Evolutionary conservation across 2,888 invertebrate species (phyloP), one percentile per base, ranked within the genome.

Genomic region (Calephelis perditalis): DNA sequence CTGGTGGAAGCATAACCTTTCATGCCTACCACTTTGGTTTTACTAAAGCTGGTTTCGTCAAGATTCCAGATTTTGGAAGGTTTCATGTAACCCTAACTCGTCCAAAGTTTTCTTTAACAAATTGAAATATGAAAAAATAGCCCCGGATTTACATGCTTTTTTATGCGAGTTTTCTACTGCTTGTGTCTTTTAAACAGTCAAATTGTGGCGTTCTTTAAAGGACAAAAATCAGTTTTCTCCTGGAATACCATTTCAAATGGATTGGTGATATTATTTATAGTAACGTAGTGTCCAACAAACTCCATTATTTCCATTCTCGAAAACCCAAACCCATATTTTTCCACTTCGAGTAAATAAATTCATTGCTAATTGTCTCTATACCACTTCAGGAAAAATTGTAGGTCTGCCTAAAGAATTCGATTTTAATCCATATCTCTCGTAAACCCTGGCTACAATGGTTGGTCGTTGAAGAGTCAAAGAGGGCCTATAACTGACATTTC

Each of bases 161-260:
- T 26, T 26, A 26, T 3, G 26, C 26, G 26, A 26, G 26, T 26
- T 26, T 26, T 26, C 26, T 26, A 26, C 72, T 35, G 68, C 66
- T 71, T 79, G 73, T 5, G 77, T 76, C 62, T 74, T 81, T 71
- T 80, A 80, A 11, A 78, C 57, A 15, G 74, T 72, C 11, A 79
- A 49, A 58, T 67, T 64, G 59, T 77, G 68, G 15, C 74, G 61
- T 56, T 71, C 73, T 62, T 68, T 70, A 65, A 75, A 77, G 3
- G 55, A 58, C 1, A 68, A n/a, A 59, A 74, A 75, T 73, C 73
- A 69, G 10, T 56, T 56, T 9, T 65, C 52, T 37, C 70, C 66
- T 54, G 68, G 68, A 10, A 36, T 64, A 26, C 64, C 65, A 60
- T 68, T 61, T 66, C 67, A 54, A 68, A 66, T 45, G 61, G 37